Base-by-base conservation (phyloP, 2,113 vertebrate species). In the Sula dactylatra region DNA sequence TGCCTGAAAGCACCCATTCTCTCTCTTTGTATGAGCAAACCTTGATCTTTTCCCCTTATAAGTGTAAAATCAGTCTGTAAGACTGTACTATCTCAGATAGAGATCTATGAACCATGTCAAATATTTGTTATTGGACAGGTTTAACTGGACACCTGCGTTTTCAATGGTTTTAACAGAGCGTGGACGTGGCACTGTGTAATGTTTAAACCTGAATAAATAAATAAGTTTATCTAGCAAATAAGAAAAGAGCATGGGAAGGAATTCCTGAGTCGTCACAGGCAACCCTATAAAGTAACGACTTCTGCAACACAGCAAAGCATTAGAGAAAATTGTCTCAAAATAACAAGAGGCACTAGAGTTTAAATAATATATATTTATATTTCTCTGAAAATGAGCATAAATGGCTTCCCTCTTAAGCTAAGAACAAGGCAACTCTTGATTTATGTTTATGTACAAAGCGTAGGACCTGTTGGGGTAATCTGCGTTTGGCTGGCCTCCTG, bases 131-230 rank as follows among this genome's bases (percentile, higher is more conserved):
- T 47, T 56, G 59, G 54, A 42, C 62, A 66, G 45, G 73, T 89
- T 95, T 91, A 79, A 74, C 81, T 79, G 66, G 45, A 72, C 47
- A n/a, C 40, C 36, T 82, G 45, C 6, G 0, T 85, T 94, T 93
- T 88, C 72, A 66, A 0, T 66, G 22, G 29, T 49, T 94, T 52
- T 96, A 74, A 74, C 27, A 54, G 64, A 82, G 31, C 5, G 7
- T 44, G 26, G 50, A 49, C 50, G 66, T 82, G 34, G 54, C 2
- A 2, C 56, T 91, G 55, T 89, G 26, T 69, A 85, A 87, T 94
- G 62, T 90, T 95, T 89, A 95, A 96, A 74, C 89, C 52, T 90
- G 62, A 84, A 66, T 82, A 93, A 92, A 96, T 87, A 93, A 86
- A 19, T 69, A 72, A 25, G 34, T 59, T 81, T 84, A 44, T 84